Percentiles rank a stretch among this genome's conserved stretches.
Conservation (phyloP, 2,888 invertebrate species). For the Fissipunctia ypsillon region DNA sequence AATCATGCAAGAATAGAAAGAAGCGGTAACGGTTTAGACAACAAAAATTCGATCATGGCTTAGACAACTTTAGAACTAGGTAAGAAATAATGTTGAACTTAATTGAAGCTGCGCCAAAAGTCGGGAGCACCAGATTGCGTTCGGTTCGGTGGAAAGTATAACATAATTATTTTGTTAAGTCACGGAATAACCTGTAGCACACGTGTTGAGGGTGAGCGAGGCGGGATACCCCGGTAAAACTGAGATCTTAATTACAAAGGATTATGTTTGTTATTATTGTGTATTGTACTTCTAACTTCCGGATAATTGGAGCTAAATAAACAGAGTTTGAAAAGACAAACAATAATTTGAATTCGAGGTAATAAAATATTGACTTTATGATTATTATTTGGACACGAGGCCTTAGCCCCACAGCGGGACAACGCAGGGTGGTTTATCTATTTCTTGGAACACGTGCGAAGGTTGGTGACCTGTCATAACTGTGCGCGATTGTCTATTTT, state of each 20-base stretch:
- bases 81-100: constrained; percentile 18
- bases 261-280: constrained; percentile 21
- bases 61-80: neutral
- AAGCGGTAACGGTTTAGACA: neutral
- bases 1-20: neutral
- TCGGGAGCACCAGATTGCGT: constrained; percentile 3
- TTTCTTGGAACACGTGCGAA: neutral
- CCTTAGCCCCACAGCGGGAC: neutral
- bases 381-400: neutral
- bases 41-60: too few species aligned
- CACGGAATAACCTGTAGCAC: constrained; percentile 65
- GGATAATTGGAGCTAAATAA: neutral
- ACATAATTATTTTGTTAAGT: constrained; percentile 71
- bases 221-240: constrained; percentile 4
- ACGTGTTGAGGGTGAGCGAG: constrained; percentile 18
- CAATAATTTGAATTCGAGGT: neutral
- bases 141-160: constrained; percentile 19
- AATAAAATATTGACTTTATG: neutral
- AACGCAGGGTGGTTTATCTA: neutral
- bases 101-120: constrained; percentile 25
- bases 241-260: constrained; percentile 49
- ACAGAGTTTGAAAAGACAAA: neutral
- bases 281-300: neutral
- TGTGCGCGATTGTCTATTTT: neutral
- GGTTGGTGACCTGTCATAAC: neutral